These are phyloP conservation scores for Antedon bifida DNA, from an alignment of 35 echinoderm and acorn worm species.

Conservation along the genomic window DNA sequence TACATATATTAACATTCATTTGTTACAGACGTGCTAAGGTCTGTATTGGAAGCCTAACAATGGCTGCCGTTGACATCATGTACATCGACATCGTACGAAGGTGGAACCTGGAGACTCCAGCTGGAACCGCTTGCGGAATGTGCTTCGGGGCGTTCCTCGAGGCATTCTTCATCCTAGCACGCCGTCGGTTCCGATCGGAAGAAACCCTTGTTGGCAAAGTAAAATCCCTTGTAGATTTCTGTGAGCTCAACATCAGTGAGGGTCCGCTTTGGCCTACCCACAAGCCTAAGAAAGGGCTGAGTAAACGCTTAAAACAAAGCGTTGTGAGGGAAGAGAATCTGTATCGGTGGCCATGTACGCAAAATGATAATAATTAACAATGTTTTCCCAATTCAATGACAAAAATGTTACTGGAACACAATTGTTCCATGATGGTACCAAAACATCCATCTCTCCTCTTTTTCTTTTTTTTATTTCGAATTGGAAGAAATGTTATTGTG, in stretches of 20 bases:
- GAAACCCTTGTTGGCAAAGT: conserved; percentile 34
- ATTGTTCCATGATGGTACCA: too few species aligned
- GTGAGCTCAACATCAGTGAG: conserved; percentile 32
- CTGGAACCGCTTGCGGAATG: conserved; percentile 36
- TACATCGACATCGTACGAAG: conserved; percentile 71
- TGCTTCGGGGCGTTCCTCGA: conserved; percentile 68
- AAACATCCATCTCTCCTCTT: too few species aligned
- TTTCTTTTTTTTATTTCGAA: too few species aligned
- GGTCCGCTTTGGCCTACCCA: conserved; percentile 5
- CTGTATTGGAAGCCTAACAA: conserved; percentile 36
- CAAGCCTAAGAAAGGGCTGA: background rate
- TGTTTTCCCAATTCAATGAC: too few species aligned
- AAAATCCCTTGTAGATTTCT: conserved; percentile 37
- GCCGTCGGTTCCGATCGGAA: conserved; percentile 28
- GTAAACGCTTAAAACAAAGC: background rate
- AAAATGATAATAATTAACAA: background rate
- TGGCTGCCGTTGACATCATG: conserved; percentile 52
- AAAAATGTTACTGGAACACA: too few species aligned
- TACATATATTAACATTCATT: background rate
- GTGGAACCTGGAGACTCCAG: conserved; percentile 34
- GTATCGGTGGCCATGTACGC: background rate
- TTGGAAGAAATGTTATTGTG: too few species aligned
- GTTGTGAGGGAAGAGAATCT: background rate
- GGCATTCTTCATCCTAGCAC: conserved; percentile 49
- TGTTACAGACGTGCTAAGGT: conserved; percentile 59